Percentiles rank a stretch among this genome's conserved stretches.
Conservation (phyloP, 2,888 invertebrate genomes). For the Nomada goodeniana region DNA sequence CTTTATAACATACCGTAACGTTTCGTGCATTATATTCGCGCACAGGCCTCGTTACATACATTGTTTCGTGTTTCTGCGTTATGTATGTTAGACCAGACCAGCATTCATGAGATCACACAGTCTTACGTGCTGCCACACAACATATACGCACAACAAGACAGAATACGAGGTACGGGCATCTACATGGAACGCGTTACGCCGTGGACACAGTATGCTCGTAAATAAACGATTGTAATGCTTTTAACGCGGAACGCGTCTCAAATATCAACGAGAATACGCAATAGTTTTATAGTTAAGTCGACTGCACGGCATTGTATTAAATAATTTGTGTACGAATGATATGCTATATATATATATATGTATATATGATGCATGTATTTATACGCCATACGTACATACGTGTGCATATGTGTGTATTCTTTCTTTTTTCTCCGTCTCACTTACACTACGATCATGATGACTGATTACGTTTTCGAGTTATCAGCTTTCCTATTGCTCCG, state of each 20-base stretch:
- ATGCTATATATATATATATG: not conserved
- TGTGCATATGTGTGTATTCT: slow-evolving; percentile 8
- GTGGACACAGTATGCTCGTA: slow-evolving; percentile 52
- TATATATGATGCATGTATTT: slow-evolving; percentile 3
- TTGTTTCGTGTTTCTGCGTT: slow-evolving; percentile 37
- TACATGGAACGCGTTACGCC: slow-evolving; percentile 49
- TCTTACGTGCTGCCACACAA: slow-evolving; percentile 9
- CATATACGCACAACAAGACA: slow-evolving; percentile 35
- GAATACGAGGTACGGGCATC: slow-evolving; percentile 51
- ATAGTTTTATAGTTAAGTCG: slow-evolving; percentile 24
- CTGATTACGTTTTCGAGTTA: slow-evolving; percentile 58
- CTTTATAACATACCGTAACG: not conserved
- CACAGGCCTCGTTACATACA: slow-evolving; percentile 38
- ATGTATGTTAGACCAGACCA: slow-evolving; percentile 37
- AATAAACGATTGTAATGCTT: slow-evolving; percentile 59
- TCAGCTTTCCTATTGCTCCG: slow-evolving; percentile 60
- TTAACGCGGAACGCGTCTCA: slow-evolving; percentile 42
- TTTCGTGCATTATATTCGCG: slow-evolving; percentile 22
- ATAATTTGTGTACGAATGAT: slow-evolving; percentile 38
- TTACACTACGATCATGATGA: slow-evolving; percentile 34
- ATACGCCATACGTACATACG: not conserved
- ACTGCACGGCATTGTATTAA: slow-evolving; percentile 23
- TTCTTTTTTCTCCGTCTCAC: slow-evolving; percentile 12
- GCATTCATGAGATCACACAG: slow-evolving; percentile 55
- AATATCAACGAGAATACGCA: slow-evolving; percentile 39